Evolutionary conservation across 1,140 invertebrate genomes (phyloP), one percentile per base, ranked within the genome.

Genomic region (Elymnias hypermnestra): DNA sequence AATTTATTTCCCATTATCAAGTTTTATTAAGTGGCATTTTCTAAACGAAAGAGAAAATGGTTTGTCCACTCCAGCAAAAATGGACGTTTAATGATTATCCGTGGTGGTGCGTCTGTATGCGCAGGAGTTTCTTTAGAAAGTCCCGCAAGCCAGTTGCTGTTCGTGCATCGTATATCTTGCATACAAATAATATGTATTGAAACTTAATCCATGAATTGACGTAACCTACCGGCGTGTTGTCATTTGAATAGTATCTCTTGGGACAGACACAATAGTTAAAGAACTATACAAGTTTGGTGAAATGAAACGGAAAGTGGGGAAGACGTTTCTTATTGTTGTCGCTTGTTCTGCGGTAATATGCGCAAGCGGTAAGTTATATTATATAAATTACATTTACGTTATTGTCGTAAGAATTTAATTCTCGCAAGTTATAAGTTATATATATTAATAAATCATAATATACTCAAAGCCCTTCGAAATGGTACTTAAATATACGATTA

Each of bases 91-190:
- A 63, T 60, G 57, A 51, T 40, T 31, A 44, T 43, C 49, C 53
- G 58, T 70, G 51, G 60, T 58, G 63, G 63, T 63, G 46, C 37
- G 53, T 59, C 55, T 58, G 63, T 56, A 52, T 63, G 52, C 65
- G 57, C 62, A 67, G 60, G 64, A 76, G 67, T 83, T 84, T 84
- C 76, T 67, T 56, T 74, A 84, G 77, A 84, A 82, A 82, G 77
- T 78, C 61, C 70, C 74, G 70, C 69, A 63, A 72, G 61, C 50
- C 62, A 74, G 72, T 71, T 56, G 59, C 8, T 68, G 66, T 22
- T 59, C 63, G 62, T 41, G 59, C 69, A 55, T 43, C 41, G 57
- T 62, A 71, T 60, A 69, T 63, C 65, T 68, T 69, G 79, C 72
- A 84, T 84, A 84, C 77, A 77, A 82, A 84, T 74, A 60, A 49